Percentiles rank a stretch among this genome's conserved stretches.
phyloP scores from a whole-genome alignment of 2,113 vertebrate genomes.

The Corydoras sp. region DNA sequence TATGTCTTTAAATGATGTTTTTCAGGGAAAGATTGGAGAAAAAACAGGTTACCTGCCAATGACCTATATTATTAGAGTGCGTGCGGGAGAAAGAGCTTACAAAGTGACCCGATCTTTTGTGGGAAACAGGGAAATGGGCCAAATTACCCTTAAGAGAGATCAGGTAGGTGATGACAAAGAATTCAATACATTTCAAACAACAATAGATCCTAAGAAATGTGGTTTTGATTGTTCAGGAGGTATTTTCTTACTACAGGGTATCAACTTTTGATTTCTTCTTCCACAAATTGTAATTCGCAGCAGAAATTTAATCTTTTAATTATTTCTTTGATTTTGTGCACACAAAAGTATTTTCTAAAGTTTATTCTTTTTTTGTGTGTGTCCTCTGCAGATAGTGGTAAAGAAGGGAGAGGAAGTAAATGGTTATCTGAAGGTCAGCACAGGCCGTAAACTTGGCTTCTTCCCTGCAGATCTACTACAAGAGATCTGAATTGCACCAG shows the following conservation, averaged over 20 bases:
- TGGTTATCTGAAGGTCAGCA: constrained; percentile 92
- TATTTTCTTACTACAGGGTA: too few relatives aligned
- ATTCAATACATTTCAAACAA: background rate
- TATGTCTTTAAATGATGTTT: constrained; percentile 2
- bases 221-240: too few relatives aligned
- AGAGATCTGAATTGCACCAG: constrained; percentile 69
- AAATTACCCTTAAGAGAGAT: constrained; percentile 95
- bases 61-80: constrained; percentile 90
- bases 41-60: constrained; percentile 89
- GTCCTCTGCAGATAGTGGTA: constrained; percentile 78
- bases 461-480: constrained; percentile 85
- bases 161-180: constrained; percentile 65
- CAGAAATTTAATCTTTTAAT: too few relatives aligned
- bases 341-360: background rate
- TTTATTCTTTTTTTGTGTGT: constrained; percentile 3
- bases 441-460: constrained; percentile 90
- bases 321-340: too few relatives aligned
- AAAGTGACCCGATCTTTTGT: constrained; percentile 88
- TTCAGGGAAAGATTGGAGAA: constrained; percentile 87
- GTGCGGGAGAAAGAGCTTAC: constrained; percentile 80
- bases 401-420: constrained; percentile 93
- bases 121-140: constrained; percentile 90
- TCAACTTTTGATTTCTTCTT: too few relatives aligned
- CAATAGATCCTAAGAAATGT: too few relatives aligned
- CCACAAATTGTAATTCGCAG: too few relatives aligned